Conservation (phyloP, 2,113 vertebrate species). For the Lophura nycthemera region DNA sequence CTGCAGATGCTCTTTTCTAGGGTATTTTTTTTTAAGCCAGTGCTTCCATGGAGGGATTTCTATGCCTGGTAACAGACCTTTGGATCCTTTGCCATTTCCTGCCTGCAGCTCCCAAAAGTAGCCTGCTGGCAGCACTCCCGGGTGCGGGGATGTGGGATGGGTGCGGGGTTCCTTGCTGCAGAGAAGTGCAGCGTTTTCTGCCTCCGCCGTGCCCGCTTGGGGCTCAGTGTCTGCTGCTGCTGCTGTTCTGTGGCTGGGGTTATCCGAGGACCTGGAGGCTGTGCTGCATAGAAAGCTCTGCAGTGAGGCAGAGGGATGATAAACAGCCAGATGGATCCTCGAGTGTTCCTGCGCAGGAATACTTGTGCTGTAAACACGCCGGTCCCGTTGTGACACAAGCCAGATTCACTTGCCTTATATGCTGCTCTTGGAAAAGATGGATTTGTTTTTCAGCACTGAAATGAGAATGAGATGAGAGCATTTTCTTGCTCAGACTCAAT, state of each 20-base stretch:
- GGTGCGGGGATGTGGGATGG: constrained; percentile 22
- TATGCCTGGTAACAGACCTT: constrained; percentile 59
- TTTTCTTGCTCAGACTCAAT: constrained; percentile 9
- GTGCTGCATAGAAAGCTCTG: constrained; percentile 55
- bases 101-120: constrained; percentile 50
- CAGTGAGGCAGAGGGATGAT: constrained; percentile 40
- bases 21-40: neutral
- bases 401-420: constrained; percentile 60
- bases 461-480: constrained; percentile 42
- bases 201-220: neutral
- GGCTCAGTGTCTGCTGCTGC: neutral
- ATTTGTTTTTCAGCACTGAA: constrained; percentile 51
- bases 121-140: constrained; percentile 40
- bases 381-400: constrained; percentile 32
- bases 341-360: constrained; percentile 44
- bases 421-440: constrained; percentile 33
- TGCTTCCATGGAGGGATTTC: neutral
- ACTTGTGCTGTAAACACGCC: constrained; percentile 43
- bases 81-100: constrained; percentile 23
- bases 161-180: constrained; percentile 50
- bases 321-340: constrained; percentile 51
- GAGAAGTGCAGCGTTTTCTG: neutral
- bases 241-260: constrained; percentile 21
- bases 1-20: neutral
- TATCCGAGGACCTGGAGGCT: constrained; percentile 61